A percentile compares a stretch with the other conserved stretches of the same genome.
Evolutionary conservation across 1,140 invertebrate species (phyloP).

Genomic region (Gryon sp.): DNA sequence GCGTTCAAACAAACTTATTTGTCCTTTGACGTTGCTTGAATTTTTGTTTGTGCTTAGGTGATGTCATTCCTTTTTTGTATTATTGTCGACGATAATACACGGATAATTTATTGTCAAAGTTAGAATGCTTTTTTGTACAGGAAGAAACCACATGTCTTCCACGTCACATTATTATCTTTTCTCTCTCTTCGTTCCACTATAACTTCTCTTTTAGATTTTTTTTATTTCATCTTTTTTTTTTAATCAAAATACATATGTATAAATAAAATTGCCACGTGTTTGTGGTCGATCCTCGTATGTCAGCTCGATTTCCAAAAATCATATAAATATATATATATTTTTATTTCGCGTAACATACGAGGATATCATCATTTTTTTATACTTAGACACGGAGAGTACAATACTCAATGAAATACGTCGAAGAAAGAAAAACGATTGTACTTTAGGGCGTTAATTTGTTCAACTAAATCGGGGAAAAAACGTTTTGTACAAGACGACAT

Average conservation of each 20-base stretch:
- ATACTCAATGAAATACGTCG: constrained; percentile 36
- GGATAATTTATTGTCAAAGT: constrained; percentile 31
- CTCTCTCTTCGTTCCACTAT: no score
- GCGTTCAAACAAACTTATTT: no score
- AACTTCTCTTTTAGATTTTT: no score
- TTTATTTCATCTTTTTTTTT: constrained; percentile 13
- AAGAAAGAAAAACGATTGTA: constrained; percentile 37
- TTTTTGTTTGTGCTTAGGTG: constrained; percentile 65
- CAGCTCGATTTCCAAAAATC: constrained; percentile 16
- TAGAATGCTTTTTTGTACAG: constrained; percentile 9
- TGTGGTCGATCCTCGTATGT: no score
- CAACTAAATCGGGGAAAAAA: constrained; percentile 15
- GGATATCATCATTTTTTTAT: no score
- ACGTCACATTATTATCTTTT: constrained; percentile 43
- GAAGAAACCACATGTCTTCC: constrained; percentile 44
- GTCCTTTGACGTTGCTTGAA: constrained; percentile 52
- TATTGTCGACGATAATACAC: constrained; percentile 66
- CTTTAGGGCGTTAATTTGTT: constrained; percentile 33
- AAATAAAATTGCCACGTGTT: constrained; percentile 21
- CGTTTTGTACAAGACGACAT: constrained; percentile 46
- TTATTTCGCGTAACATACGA: constrained; percentile 22
- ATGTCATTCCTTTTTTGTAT: constrained; percentile 73
- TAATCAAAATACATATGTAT: constrained; percentile 21
- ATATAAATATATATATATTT: constrained; percentile 40
- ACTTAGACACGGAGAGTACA: constrained; percentile 48